A percentile compares a stretch with the other conserved stretches of the same genome.
phyloP scores from a whole-genome alignment of 1,140 invertebrate species.

The Aphaenogaster ashmeadi region DNA sequence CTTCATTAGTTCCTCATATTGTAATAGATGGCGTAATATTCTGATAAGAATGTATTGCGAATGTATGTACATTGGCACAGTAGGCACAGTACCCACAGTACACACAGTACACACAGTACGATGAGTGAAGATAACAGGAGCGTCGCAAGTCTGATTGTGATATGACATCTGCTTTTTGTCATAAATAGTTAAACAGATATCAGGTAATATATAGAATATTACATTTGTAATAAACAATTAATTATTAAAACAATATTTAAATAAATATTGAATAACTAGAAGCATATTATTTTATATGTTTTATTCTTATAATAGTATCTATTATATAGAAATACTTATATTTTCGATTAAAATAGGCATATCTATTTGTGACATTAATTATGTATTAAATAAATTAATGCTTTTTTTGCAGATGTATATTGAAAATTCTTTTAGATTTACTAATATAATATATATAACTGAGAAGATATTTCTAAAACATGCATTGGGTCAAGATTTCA shows the following conservation, averaged over 20 bases:
- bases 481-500: constrained; percentile 90
- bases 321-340: not conserved
- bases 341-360: not conserved
- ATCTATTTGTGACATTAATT: constrained; percentile 20
- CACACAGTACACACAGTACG: not conserved
- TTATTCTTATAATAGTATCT: not conserved
- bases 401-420: not conserved
- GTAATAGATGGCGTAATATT: not conserved
- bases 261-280: constrained; percentile 7
- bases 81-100: no score
- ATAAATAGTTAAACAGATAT: not conserved
- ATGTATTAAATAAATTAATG: constrained; percentile 1
- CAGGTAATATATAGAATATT: not conserved
- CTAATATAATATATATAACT: not conserved
- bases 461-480: constrained; percentile 41
- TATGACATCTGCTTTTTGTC: not conserved
- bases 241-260: constrained; percentile 1
- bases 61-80: not conserved
- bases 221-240: not conserved
- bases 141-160: not conserved
- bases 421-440: not conserved
- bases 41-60: not conserved
- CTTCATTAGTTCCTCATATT: no score
- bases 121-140: not conserved
- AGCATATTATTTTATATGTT: not conserved